A percentile compares a stretch with the other conserved stretches of the same genome.
phyloP scores from a whole-genome alignment of 2,797 vertebrate genomes.

The Psittacula echo region DNA sequence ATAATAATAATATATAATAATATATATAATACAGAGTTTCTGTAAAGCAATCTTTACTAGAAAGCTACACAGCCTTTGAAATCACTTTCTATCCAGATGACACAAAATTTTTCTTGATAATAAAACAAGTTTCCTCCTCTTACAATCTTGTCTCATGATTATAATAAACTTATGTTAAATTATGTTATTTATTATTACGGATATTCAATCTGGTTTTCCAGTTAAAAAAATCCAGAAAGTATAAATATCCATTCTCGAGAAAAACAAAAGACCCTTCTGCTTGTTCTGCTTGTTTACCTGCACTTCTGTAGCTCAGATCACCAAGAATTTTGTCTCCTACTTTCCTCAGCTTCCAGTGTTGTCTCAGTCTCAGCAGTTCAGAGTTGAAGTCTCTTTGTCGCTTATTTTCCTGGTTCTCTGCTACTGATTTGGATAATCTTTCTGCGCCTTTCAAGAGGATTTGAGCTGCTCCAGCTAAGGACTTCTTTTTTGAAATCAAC shows the following conservation, averaged over 20 bases:
- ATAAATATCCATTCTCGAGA: background rate
- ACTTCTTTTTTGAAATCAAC: conserved; percentile 96
- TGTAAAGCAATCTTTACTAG: background rate
- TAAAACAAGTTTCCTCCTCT: background rate
- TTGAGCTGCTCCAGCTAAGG: conserved; percentile 91
- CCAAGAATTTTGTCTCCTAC: conserved; percentile 98
- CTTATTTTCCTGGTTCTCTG: conserved; percentile 94
- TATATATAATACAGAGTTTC: background rate
- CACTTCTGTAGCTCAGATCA: conserved; percentile 96
- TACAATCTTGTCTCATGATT: background rate
- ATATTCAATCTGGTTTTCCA: background rate
- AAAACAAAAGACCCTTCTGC: background rate
- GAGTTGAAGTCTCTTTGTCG: conserved; percentile 96
- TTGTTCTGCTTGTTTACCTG: conserved; percentile 79
- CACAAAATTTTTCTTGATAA: background rate
- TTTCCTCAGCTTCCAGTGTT: conserved; percentile 98
- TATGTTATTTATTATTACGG: background rate
- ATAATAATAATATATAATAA: too few species aligned
- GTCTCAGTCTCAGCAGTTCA: conserved; percentile 90
- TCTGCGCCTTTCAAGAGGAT: conserved; percentile 94
- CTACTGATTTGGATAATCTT: conserved; percentile 91
- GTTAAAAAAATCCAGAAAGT: background rate
- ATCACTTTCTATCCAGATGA: background rate
- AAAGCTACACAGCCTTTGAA: background rate
- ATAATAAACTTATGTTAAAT: background rate